phyloP scores from a whole-genome alignment of 2,888 invertebrate genomes.

The Drosophila dives region DNA sequence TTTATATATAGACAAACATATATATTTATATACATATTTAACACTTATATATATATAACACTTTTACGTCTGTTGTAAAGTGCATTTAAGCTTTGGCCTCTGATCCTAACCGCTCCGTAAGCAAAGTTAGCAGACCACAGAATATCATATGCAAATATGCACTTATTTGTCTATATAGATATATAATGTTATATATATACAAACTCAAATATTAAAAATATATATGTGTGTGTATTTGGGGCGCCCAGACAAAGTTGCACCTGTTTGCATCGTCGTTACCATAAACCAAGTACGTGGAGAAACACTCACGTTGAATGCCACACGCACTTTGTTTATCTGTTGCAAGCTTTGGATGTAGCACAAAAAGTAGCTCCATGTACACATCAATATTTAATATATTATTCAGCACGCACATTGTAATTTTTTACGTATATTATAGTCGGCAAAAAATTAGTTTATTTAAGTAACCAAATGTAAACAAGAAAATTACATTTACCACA shows the following conservation, averaged over 20 bases:
- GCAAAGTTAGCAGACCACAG: slow-evolving; percentile 57
- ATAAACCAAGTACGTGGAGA: slow-evolving; percentile 27
- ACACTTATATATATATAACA: slow-evolving; percentile 51
- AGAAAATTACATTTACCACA: slow-evolving; percentile 62
- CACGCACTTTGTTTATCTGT: slow-evolving; percentile 48
- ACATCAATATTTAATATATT: not conserved
- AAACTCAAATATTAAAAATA: not conserved
- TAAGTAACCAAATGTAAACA: slow-evolving; percentile 52
- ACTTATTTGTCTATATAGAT: slow-evolving; percentile 1
- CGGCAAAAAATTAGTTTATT: slow-evolving; percentile 33
- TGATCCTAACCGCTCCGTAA: slow-evolving; percentile 14
- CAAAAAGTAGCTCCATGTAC: not conserved
- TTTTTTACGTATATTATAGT: slow-evolving; percentile 23
- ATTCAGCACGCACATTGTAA: slow-evolving; percentile 41
- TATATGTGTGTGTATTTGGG: slow-evolving; percentile 3
- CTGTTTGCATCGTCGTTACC: slow-evolving; percentile 61
- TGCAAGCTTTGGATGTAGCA: slow-evolving; percentile 15
- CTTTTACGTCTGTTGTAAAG: slow-evolving; percentile 57
- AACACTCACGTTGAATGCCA: slow-evolving; percentile 11
- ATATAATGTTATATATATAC: not conserved
- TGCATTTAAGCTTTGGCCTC: slow-evolving; percentile 65
- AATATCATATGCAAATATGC: slow-evolving; percentile 3
- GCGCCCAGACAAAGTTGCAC: slow-evolving; percentile 57
- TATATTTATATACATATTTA: slow-evolving; percentile 9
- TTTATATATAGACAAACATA: not conserved